These are phyloP conservation scores for Ricordea florida DNA, from an alignment of 92 coral and sea anemone species.

Conservation along the genomic window DNA sequence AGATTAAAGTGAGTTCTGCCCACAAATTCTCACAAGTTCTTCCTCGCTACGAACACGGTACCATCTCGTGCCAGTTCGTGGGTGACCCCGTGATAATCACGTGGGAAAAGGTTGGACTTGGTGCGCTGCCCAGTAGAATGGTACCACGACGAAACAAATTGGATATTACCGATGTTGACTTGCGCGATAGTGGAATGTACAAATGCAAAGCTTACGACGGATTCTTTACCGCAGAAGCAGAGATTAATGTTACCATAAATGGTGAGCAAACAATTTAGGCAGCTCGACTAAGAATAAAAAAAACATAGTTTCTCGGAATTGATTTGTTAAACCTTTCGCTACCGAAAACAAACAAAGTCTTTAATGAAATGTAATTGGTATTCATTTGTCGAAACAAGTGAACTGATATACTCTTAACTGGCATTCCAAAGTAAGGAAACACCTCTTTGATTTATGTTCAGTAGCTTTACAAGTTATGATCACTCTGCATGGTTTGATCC, in stretches of 20 bases:
- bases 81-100: constrained; percentile 75
- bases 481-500: too few relatives aligned
- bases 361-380: too few relatives aligned
- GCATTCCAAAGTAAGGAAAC: too few relatives aligned
- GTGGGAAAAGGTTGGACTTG: constrained; percentile 79
- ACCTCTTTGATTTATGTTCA: too few relatives aligned
- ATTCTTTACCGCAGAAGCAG: constrained; percentile 51
- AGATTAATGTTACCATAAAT: constrained; percentile 59
- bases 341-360: too few relatives aligned
- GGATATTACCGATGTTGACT: constrained; percentile 65
- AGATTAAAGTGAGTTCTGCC: constrained; percentile 42
- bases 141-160: constrained; percentile 60
- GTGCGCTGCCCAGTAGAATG: constrained; percentile 65
- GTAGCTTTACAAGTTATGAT: too few relatives aligned
- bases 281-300: too few relatives aligned
- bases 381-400: too few relatives aligned
- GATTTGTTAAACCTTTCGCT: too few relatives aligned
- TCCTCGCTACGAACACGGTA: constrained; percentile 52
- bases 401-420: too few relatives aligned
- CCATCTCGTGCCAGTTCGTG: constrained; percentile 59
- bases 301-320: too few relatives aligned
- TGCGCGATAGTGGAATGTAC: constrained; percentile 72
- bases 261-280: too few relatives aligned
- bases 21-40: constrained; percentile 63
- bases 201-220: constrained; percentile 80